phyloP scores from a whole-genome alignment of 2,113 vertebrate species.

The Elachura formosa region DNA sequence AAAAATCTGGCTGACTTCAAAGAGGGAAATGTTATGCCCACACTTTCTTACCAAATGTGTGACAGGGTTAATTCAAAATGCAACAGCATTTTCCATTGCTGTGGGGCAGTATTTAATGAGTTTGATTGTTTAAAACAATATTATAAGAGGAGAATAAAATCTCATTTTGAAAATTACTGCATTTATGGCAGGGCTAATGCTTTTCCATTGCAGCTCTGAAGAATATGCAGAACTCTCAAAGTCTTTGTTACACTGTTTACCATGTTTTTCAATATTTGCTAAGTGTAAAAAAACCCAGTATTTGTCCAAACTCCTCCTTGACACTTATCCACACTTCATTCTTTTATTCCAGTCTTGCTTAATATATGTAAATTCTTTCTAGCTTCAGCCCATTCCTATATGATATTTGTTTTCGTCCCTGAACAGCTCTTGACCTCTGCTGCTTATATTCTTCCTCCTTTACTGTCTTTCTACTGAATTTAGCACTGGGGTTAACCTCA shows the following conservation, averaged over 20 bases:
- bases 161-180: neutral
- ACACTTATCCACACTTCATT: neutral
- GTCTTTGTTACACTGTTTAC: neutral
- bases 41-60: neutral
- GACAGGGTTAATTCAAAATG: neutral
- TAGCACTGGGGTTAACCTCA: neutral
- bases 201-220: neutral
- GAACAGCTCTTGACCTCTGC: neutral
- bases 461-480: neutral
- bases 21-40: neutral
- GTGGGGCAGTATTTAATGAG: neutral
- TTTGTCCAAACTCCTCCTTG: rapidly evolving
- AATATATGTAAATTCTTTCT: neutral
- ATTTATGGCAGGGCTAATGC: neutral
- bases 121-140: neutral
- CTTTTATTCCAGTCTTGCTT: neutral
- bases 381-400: neutral
- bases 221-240: neutral
- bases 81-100: neutral
- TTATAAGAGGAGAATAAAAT: neutral
- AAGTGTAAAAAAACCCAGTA: neutral
- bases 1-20: neutral
- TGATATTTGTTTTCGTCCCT: neutral
- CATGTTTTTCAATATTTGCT: neutral
- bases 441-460: neutral